phyloP scores from a whole-genome alignment of 2,113 vertebrate species.

The Rhea americana region DNA sequence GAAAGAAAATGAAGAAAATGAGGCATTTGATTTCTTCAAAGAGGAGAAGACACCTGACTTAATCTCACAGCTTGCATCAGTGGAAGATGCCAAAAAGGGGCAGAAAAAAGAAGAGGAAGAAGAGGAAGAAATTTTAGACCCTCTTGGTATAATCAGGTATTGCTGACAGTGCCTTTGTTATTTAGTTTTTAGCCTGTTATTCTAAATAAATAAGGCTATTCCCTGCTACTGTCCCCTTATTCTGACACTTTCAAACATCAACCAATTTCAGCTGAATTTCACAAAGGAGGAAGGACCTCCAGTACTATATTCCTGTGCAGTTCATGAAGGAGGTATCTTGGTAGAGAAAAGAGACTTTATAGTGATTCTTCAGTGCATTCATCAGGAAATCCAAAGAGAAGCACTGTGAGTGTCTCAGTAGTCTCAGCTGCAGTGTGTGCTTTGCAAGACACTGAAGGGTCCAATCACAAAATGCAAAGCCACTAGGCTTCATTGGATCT shows the following conservation, averaged over 20 bases:
- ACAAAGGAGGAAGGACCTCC: not conserved
- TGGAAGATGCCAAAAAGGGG: not conserved
- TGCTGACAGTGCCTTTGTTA: not conserved
- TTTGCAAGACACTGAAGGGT: not conserved
- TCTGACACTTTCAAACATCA: not conserved
- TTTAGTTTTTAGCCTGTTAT: not conserved
- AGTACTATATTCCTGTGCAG: not conserved
- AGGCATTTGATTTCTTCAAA: slow-evolving; percentile 80
- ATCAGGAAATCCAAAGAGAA: not conserved
- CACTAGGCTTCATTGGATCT: not conserved
- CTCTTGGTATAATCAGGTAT: slow-evolving; percentile 84
- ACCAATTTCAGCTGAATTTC: not conserved
- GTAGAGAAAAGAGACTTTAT: not conserved
- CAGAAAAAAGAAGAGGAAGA: slow-evolving; percentile 51
- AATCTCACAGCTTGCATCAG: not conserved
- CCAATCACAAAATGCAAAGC: not conserved
- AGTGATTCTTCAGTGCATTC: not conserved
- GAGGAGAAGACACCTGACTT: slow-evolving; percentile 61
- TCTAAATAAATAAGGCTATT: not conserved
- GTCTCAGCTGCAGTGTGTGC: not conserved
- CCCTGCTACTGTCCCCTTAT: not conserved
- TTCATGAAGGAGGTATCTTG: not conserved
- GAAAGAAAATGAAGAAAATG: slow-evolving; percentile 61
- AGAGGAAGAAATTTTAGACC: slow-evolving; percentile 80
- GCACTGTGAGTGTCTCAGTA: not conserved